These are phyloP conservation scores for Hyperoplus immaculatus DNA, from an alignment of 2,797 vertebrate genomes.

Conservation along the genomic window DNA sequence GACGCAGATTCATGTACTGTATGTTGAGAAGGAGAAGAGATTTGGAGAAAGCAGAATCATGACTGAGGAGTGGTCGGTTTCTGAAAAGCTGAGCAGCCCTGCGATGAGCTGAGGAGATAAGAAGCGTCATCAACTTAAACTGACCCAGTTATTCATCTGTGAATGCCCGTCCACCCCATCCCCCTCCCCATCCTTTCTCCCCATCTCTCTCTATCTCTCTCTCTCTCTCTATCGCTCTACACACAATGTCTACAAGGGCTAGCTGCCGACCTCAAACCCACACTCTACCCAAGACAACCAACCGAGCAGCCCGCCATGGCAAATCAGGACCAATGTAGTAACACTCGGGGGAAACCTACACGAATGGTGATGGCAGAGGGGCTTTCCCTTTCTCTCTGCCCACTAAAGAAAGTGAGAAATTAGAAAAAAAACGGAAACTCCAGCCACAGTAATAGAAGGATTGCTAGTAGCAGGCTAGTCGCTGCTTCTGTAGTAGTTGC, in stretches of 20 bases:
- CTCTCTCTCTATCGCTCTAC: slow-evolving; percentile 2
- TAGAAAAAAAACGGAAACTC: background rate
- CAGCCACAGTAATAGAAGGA: background rate
- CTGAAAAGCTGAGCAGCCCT: slow-evolving; percentile 70
- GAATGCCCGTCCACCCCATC: slow-evolving; percentile 61
- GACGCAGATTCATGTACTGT: background rate
- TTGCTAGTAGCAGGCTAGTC: background rate
- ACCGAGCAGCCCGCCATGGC: slow-evolving; percentile 41
- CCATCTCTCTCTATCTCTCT: slow-evolving; percentile 9
- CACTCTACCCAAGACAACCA: slow-evolving; percentile 50
- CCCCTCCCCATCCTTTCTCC: slow-evolving; percentile 20
- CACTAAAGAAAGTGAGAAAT: slow-evolving; percentile 25
- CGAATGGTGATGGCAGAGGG: slow-evolving; percentile 28
- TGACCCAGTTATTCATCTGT: slow-evolving; percentile 86
- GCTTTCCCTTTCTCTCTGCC: slow-evolving; percentile 63
- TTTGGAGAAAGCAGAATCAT: slow-evolving; percentile 1
- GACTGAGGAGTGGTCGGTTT: slow-evolving; percentile 39
- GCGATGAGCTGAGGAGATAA: slow-evolving; percentile 76
- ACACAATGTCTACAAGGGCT: slow-evolving; percentile 26
- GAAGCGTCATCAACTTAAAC: slow-evolving; percentile 76
- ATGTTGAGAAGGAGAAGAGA: background rate
- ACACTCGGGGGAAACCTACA: slow-evolving; percentile 53
- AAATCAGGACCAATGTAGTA: slow-evolving; percentile 48
- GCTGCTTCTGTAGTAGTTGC: slow-evolving; percentile 22
- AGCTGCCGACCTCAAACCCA: slow-evolving; percentile 43